phyloP scores from a whole-genome alignment of 2,797 vertebrate species.

The Antrozous pallidus region DNA sequence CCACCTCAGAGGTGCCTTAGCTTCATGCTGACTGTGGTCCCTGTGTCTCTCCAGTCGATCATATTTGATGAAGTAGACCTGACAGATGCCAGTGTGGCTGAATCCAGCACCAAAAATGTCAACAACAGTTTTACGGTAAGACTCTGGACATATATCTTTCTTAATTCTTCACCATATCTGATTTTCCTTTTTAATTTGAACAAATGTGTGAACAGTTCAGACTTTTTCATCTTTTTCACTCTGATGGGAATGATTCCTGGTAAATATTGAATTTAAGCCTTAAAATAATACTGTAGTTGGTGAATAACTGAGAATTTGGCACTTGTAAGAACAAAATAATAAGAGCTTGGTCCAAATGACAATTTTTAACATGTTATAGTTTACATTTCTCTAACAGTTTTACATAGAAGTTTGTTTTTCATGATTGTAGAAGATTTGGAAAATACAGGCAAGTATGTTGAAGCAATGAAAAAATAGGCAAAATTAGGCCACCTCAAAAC shows the following conservation, averaged over 20 bases:
- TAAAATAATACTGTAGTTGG: background rate
- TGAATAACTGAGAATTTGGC: conserved; percentile 23
- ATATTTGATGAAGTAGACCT: conserved; percentile 98
- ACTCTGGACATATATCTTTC: background rate
- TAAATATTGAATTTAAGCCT: conserved; percentile 17
- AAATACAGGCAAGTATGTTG: conserved; percentile 4
- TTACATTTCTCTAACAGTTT: background rate
- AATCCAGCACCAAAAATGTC: conserved; percentile 98
- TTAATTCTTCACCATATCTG: background rate
- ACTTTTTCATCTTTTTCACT: background rate
- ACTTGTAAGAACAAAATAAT: background rate
- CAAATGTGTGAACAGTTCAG: background rate
- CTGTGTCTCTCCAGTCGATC: conserved; percentile 88
- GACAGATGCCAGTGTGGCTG: conserved; percentile 96
- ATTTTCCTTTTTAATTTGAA: background rate
- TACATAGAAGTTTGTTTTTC: conserved; percentile 8
- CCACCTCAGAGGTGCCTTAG: background rate
- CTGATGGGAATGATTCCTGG: background rate
- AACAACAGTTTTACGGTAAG: conserved; percentile 99
- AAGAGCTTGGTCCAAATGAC: background rate
- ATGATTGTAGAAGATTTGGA: conserved; percentile 7
- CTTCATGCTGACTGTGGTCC: background rate
- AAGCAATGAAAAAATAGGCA: background rate
- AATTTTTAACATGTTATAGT: background rate
- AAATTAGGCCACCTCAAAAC: background rate